Percentiles rank a stretch among this genome's conserved stretches.
Evolutionary conservation across 2,113 vertebrate species (phyloP).

Genomic region (Eonycteris spelaea): DNA sequence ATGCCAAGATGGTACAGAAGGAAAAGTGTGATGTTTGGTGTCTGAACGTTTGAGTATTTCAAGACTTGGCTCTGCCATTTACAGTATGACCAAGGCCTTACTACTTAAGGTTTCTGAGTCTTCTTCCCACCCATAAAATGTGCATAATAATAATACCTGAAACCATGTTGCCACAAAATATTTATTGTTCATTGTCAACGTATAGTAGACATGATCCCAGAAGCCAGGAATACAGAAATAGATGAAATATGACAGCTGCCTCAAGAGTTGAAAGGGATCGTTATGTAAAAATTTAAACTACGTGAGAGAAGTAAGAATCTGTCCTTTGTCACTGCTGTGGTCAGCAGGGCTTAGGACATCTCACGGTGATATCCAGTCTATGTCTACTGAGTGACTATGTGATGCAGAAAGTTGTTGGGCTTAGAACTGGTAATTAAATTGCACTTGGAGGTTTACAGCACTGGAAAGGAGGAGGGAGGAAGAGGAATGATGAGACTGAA

Average conservation of each 20-base stretch:
- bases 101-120: neutral
- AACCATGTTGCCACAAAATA: neutral
- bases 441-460: neutral
- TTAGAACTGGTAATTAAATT: neutral
- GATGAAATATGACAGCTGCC: neutral
- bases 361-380: neutral
- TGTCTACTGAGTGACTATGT: neutral
- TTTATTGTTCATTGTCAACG: neutral
- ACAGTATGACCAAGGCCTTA: neutral
- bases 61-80: neutral
- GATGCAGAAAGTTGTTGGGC: neutral
- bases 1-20: neutral
- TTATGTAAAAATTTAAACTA: neutral
- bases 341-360: neutral
- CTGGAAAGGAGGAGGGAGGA: neutral
- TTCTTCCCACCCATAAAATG: neutral
- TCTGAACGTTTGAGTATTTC: neutral
- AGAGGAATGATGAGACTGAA: neutral
- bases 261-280: neutral
- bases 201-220: neutral
- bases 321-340: neutral
- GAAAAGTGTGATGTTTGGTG: neutral
- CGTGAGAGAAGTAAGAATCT: neutral
- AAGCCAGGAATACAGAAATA: neutral
- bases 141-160: neutral